Evolutionary conservation across 2,888 invertebrate genomes (phyloP).

Genomic region (Drosophila basisetae): DNA sequence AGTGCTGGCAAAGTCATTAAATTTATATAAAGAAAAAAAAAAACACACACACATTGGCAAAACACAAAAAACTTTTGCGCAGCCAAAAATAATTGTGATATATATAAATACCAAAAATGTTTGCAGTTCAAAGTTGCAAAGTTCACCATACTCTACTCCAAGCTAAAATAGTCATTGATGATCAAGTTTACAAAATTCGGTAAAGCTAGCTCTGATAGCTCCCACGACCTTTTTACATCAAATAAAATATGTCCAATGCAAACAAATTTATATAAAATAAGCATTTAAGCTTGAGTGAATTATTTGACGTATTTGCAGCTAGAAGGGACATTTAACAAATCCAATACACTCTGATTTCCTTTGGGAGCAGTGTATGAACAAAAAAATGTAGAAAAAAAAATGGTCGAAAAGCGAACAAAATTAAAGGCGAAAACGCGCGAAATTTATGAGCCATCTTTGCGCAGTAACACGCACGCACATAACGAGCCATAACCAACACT

Average conservation of each 20-base stretch:
- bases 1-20: constrained; percentile 72
- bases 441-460: constrained; percentile 79
- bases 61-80: constrained; percentile 45
- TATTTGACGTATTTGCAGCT: not conserved
- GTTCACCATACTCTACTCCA: constrained; percentile 1
- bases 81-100: constrained; percentile 59
- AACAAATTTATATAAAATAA: not conserved
- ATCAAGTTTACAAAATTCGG: not conserved
- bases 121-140: not conserved
- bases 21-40: constrained; percentile 58
- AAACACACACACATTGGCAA: not conserved
- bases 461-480: constrained; percentile 78
- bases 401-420: constrained; percentile 34
- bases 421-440: constrained; percentile 74
- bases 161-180: not conserved
- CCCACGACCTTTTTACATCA: not conserved
- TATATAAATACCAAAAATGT: constrained; percentile 35
- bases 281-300: not conserved
- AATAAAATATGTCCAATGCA: not conserved
- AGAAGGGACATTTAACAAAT: not conserved
- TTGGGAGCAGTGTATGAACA: not conserved
- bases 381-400: constrained; percentile 38
- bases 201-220: not conserved
- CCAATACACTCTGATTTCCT: constrained; percentile 1
- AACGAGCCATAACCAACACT: constrained; percentile 74